Base-by-base conservation (phyloP, 2,888 invertebrate genomes). In the Vannuccia rotundouncinata region DNA sequence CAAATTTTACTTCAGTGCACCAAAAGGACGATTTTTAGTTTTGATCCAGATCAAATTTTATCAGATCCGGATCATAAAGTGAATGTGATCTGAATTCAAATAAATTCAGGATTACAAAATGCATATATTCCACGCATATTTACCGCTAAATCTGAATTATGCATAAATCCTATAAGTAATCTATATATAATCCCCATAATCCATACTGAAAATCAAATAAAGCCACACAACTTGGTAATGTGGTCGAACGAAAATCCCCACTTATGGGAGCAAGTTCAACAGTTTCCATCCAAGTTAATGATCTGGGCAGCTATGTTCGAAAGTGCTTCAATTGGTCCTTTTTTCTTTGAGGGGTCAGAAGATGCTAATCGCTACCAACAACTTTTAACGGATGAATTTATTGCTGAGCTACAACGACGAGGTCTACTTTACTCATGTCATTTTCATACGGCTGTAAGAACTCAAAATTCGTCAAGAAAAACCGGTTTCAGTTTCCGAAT, bases 221-320 rank as follows among this genome's bases (percentile, higher is more conserved):
- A 66, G 25, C 66, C 22, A 5, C 22, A 66, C 10, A 66, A 5
- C 66, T 66, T 66, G 66, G 22, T 66, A 66, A 66, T 66, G 66
- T 66, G 66, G 66, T 66, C 66, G 66, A 66, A 66, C 66, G 66
- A 66, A 22, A 66, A 66, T 66, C 66, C 66, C 22, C 66, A 66
- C 66, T 66, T 66, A 22, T 66, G 66, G 66, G 66, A 66, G 66
- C 66, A 66, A 66, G 66, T 66, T 66, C 66, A 66, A 66, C 66
- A 66, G 66, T 66, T 66, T 66, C 66, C 5, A 66, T 27, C 66
- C 5, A 66, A 66, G 66, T 13, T 66, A 66, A 66, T 66, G 17
- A 66, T 66, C 66, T 66, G 66, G 66, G 66, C 66, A 66, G 66
- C 66, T 66, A 66, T 66, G 66, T 66, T 27, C 66, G 66, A 66